phyloP scores from a whole-genome alignment of 2,888 invertebrate species.

The Metallyticus violacea region DNA sequence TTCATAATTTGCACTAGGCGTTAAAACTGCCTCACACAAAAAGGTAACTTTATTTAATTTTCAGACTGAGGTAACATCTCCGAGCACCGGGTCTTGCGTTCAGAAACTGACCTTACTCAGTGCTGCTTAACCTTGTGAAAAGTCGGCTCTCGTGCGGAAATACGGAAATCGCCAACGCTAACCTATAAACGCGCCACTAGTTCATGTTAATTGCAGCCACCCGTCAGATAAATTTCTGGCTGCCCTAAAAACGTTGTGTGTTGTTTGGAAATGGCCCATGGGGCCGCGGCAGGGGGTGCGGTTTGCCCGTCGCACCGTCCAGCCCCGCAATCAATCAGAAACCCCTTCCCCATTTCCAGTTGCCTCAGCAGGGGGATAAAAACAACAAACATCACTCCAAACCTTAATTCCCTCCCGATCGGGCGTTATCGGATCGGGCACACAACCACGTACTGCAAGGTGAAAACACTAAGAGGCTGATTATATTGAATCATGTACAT shows the following conservation, averaged over 20 bases:
- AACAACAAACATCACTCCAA: background rate
- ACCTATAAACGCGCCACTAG: no score
- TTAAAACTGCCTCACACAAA: no score
- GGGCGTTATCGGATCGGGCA: background rate
- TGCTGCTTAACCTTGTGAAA: no score
- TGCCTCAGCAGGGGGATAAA: background rate
- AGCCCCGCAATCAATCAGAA: background rate
- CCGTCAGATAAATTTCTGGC: background rate
- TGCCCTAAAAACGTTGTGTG: background rate
- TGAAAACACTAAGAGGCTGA: no score
- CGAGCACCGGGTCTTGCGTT: no score
- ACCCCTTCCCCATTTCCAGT: background rate
- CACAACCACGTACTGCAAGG: background rate
- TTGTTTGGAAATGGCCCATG: conserved; percentile 15
- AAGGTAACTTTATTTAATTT: no score
- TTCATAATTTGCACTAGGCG: no score
- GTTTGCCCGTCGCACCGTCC: background rate
- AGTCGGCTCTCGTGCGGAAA: no score
- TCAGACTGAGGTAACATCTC: no score
- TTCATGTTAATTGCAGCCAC: background rate
- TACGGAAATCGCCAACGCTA: no score
- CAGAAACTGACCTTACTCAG: no score
- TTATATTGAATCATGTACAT: no score
- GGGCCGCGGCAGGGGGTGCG: background rate
- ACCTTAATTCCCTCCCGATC: background rate